Percentiles rank a stretch among this genome's conserved stretches.
phyloP scores from a whole-genome alignment of 2,797 vertebrate species.

The Heliangelus exortis region DNA sequence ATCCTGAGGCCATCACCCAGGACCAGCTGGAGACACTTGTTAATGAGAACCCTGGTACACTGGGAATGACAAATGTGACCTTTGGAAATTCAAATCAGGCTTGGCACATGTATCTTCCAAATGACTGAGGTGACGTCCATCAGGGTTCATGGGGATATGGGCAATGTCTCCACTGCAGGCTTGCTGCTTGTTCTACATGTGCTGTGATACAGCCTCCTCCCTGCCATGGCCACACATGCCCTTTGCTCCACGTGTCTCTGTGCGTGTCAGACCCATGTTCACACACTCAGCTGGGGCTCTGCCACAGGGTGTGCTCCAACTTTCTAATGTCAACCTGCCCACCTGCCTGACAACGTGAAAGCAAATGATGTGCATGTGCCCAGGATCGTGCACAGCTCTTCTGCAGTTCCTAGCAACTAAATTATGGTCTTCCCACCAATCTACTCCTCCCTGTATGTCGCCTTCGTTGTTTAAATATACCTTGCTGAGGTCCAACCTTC shows the following conservation, averaged over 20 bases:
- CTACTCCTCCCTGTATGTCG: background rate
- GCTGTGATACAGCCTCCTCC: background rate
- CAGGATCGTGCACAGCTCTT: background rate
- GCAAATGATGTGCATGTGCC: accelerated
- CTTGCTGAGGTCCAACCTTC: background rate
- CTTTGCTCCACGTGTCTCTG: background rate
- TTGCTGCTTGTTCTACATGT: background rate
- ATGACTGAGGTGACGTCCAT: background rate
- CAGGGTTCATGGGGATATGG: background rate
- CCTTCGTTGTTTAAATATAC: background rate
- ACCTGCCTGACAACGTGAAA: background rate
- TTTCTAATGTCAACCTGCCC: background rate
- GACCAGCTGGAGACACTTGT: constrained; percentile 26
- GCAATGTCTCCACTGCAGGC: background rate
- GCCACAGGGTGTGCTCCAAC: accelerated
- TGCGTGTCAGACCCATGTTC: background rate
- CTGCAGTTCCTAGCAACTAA: constrained; percentile 33
- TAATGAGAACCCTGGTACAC: constrained; percentile 2
- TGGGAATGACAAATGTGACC: constrained; percentile 33
- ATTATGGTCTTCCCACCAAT: background rate
- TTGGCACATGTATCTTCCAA: constrained; percentile 32
- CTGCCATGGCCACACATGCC: background rate
- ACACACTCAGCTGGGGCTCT: background rate
- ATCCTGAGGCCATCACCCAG: background rate
- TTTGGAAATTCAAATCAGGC: constrained; percentile 58